These are phyloP conservation scores for Halictus ligatus DNA, from an alignment of 2,888 invertebrate species.

Conservation along the genomic window DNA sequence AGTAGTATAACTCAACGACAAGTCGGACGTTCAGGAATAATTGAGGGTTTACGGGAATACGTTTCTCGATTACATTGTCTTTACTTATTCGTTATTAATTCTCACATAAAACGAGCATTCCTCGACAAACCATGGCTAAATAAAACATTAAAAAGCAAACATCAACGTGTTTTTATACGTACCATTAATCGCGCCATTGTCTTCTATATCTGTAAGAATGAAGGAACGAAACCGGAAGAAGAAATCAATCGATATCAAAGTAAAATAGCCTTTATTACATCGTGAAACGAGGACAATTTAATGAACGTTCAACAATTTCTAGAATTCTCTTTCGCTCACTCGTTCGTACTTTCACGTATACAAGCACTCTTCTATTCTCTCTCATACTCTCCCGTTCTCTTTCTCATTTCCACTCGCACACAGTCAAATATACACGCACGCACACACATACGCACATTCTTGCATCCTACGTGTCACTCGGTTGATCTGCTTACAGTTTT, in stretches of 20 bases:
- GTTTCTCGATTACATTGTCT: too few species aligned
- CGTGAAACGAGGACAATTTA: conserved; percentile 74
- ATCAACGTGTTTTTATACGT: too few species aligned
- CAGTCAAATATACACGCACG: too few species aligned
- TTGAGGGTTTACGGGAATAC: too few species aligned
- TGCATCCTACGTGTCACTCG: conserved; percentile 41
- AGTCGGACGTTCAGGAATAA: too few species aligned
- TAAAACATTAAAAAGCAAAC: too few species aligned
- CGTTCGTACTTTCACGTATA: conserved; percentile 35
- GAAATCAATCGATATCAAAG: conserved; percentile 66
- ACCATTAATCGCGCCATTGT: background rate
- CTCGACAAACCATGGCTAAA: too few species aligned
- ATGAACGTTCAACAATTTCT: conserved; percentile 73
- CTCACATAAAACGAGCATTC: too few species aligned
- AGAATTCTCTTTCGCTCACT: conserved; percentile 57
- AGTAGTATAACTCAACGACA: too few species aligned
- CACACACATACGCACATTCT: background rate
- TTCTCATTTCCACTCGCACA: conserved; percentile 14
- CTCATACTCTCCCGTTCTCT: background rate
- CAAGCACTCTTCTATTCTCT: conserved; percentile 18
- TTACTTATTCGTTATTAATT: too few species aligned
- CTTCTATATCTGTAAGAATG: background rate
- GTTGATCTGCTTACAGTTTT: conserved; percentile 39
- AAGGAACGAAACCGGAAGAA: background rate
- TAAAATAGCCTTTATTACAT: conserved; percentile 76